Evolutionary conservation across 2,888 invertebrate genomes (phyloP).

Genomic region (Chaetogeoica ovagalla): DNA sequence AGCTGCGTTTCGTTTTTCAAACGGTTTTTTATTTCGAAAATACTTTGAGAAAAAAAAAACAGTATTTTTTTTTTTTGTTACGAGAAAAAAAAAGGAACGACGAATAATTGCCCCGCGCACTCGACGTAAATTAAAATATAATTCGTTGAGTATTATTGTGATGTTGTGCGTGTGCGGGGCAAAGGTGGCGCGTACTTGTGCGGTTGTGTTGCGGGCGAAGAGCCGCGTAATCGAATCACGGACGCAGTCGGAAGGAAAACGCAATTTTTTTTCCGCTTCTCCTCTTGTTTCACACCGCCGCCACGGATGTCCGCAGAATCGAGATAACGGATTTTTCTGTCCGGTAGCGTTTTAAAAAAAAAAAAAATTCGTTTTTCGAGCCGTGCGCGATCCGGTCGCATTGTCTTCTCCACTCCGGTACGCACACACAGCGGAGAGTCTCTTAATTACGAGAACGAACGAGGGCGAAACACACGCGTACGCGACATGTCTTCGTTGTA

Average conservation of each 20-base stretch:
- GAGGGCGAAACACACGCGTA: constrained; percentile 33
- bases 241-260: constrained; percentile 34
- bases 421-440: no score
- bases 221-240: constrained; percentile 36
- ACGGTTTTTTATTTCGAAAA: no score
- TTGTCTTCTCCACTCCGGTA: background rate
- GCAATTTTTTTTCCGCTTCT: constrained; percentile 27
- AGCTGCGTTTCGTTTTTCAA: no score
- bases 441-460: constrained; percentile 48
- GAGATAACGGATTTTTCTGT: constrained; percentile 49
- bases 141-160: constrained; percentile 14
- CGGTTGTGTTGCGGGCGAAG: constrained; percentile 29
- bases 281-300: background rate
- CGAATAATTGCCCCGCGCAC: background rate
- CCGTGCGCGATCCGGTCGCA: background rate
- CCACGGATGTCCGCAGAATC: constrained; percentile 41
- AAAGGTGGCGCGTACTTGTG: constrained; percentile 21
- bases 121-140: constrained; percentile 16
- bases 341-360: background rate
- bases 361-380: background rate
- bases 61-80: no score
- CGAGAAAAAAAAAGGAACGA: no score
- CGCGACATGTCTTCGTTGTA: background rate
- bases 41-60: no score
- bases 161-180: constrained; percentile 9